Conservation (phyloP, 2,797 vertebrate genomes). For the Rhynchotus rufescens region DNA sequence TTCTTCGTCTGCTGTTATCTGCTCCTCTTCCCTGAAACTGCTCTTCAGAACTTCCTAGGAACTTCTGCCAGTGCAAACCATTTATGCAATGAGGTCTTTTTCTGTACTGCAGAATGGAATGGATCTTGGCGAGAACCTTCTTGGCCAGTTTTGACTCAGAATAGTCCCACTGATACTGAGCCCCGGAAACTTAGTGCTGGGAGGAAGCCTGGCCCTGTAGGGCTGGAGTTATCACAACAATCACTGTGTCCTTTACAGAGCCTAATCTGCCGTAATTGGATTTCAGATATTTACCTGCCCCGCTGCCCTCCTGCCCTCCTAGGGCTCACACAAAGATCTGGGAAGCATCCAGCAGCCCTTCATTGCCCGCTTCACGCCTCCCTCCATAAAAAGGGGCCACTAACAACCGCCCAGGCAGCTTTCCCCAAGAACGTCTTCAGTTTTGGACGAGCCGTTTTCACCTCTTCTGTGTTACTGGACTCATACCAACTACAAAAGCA, state of each 20-base stretch:
- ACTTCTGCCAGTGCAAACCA: background rate
- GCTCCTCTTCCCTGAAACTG: background rate
- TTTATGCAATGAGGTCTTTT: background rate
- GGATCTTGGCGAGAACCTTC: background rate
- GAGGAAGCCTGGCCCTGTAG: constrained; percentile 45
- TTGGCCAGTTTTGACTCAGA: constrained; percentile 24
- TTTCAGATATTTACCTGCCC: constrained; percentile 31
- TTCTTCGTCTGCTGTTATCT: background rate
- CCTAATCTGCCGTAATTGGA: constrained; percentile 48
- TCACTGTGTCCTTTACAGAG: constrained; percentile 47
- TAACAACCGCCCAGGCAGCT: background rate
- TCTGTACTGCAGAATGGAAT: background rate
- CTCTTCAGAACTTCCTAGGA: background rate
- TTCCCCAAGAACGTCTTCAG: background rate
- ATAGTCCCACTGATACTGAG: background rate
- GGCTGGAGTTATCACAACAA: constrained; percentile 52
- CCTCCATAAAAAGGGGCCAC: background rate
- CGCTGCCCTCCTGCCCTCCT: constrained; percentile 1
- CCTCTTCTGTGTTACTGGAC: background rate
- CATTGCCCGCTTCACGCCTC: background rate
- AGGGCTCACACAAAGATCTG: background rate
- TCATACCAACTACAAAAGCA: background rate
- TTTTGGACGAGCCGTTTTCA: background rate
- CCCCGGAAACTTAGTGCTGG: constrained; percentile 14
- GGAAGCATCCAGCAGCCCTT: background rate